A percentile compares a stretch with the other conserved stretches of the same genome.
Evolutionary conservation across 2,888 invertebrate genomes (phyloP).

Genomic region (Lasioglossum morio): DNA sequence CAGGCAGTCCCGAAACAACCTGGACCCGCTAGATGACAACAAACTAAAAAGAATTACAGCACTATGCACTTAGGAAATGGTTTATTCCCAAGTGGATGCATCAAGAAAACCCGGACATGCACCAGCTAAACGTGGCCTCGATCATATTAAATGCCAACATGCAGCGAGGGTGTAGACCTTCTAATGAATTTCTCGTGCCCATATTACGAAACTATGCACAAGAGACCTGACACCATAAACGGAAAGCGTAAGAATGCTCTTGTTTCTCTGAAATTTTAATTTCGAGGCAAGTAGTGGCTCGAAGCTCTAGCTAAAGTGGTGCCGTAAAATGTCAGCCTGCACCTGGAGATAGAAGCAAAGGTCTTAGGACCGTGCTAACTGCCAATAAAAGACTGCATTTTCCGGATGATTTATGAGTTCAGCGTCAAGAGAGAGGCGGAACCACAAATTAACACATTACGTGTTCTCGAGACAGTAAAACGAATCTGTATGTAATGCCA

Average conservation of each 20-base stretch:
- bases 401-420: not conserved
- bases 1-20: not conserved
- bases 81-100: not conserved
- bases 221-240: not conserved
- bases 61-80: not conserved
- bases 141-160: not conserved
- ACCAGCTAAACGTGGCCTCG: not conserved
- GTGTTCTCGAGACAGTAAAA: not conserved
- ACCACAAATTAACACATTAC: not conserved
- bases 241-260: not conserved
- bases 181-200: not conserved
- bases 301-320: not conserved
- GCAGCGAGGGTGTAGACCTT: not conserved
- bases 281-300: not conserved
- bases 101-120: not conserved
- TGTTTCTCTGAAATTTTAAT: not conserved
- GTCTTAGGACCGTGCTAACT: not conserved
- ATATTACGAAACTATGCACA: not conserved
- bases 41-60: not conserved
- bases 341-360: not conserved
- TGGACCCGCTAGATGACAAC: not conserved
- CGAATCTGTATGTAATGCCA: not conserved
- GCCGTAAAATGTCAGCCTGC: not conserved
- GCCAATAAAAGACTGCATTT: not conserved
- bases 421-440: not conserved